Evolutionary conservation across 2,888 invertebrate species (phyloP), one percentile per base, ranked within the genome.

Genomic region (Agriopis aurantiaria): DNA sequence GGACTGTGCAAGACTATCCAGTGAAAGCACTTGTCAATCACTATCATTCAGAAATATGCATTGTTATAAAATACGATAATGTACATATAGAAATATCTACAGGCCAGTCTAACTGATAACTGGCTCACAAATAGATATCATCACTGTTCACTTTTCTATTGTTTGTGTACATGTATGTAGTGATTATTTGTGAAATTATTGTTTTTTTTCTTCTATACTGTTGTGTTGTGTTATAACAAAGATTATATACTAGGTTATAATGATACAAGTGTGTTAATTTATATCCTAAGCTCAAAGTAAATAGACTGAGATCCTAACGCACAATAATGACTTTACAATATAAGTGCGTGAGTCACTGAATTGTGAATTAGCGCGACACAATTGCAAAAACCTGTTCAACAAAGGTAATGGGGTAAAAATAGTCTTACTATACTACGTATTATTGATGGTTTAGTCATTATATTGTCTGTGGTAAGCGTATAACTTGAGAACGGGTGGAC

Each of bases 81-180:
- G 56, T 11, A 52, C 17, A 51, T 14, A 57, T n/a, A 23, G 10
- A 58, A 11, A 52, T 40, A 63, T 43, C 53, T 49, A 40, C 43
- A 48, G n/a, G 23, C 49, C 45, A 40, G 45, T 41, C 3, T 7
- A 33, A 56, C 69, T 65, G 69, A 65, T 69, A 69, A 65, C 51
- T 65, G 12, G 9, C 40, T 51, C 58, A 40, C 62, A 68, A 61
- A 59, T 68, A 67, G 69, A 61, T 62, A 67, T 33, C 14, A 53
- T 11, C 49, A 55, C 12, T 66, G 56, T 64, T 67, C 67, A 51
- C 53, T 56, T 69, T 62, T 59, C 57, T 57, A 53, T 66, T 71
- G 57, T 57, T 61, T 69, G 61, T 61, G 56, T 51, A 11, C 33
- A 14, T 23, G n/a, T 48, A 14, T 65, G 12, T 56, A 23, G 51